Percentiles rank a stretch among this genome's conserved stretches.
Conservation (phyloP, 2,113 vertebrate species). For the Sapayoa aenigma region DNA sequence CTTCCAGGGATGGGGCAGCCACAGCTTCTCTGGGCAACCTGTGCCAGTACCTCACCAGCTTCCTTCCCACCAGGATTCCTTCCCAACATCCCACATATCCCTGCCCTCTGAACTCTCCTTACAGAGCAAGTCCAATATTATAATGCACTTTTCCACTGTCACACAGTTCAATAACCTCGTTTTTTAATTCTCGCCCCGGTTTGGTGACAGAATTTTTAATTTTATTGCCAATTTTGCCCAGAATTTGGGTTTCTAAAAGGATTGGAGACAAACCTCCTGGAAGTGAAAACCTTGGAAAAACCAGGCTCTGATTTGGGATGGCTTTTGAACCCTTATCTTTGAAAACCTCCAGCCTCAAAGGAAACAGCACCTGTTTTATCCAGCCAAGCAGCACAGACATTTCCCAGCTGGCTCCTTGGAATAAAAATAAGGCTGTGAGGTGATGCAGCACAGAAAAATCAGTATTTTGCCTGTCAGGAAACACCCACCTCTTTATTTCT, state of each 20-base stretch:
- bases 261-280: background rate
- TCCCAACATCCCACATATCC: background rate
- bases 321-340: background rate
- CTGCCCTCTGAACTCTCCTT: background rate
- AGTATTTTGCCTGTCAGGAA: background rate
- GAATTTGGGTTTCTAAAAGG: background rate
- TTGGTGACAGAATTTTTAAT: background rate
- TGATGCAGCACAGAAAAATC: background rate
- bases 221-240: background rate
- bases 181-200: background rate
- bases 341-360: background rate
- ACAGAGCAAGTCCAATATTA: accelerated
- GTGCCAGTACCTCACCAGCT: background rate
- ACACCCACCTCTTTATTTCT: background rate
- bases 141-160: background rate
- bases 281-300: background rate
- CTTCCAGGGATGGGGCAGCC: background rate
- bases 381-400: background rate
- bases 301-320: background rate
- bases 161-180: background rate
- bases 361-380: background rate
- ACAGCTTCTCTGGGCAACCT: background rate
- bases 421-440: background rate
- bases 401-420: slow-evolving; percentile 13
- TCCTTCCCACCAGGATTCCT: background rate